Evolutionary conservation across 2,888 invertebrate genomes (phyloP), one percentile per base, ranked within the genome.

Genomic region (Ophioninae sp.): DNA sequence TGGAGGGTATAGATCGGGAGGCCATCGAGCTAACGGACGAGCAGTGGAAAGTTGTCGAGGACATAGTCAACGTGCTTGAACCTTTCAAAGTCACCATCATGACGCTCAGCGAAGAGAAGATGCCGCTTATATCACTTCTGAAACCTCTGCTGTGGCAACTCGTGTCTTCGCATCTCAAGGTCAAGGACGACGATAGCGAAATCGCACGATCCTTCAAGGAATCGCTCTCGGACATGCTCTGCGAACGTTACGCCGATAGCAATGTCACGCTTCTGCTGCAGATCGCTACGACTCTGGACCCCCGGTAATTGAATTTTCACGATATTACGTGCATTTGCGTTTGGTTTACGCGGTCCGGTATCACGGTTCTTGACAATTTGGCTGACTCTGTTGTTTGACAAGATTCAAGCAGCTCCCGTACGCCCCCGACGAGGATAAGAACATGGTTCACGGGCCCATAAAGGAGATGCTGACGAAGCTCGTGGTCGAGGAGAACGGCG

Each of bases 91-190:
- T 93, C 30, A 94, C 93, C 1, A 93, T 93, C 23, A 93, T 93
- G 89, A 94, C 94, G 0, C 89, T 94, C 1, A 93, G 93, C 74
- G 94, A 94, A 85, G 94, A 94, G 75, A 94, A 93, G 85, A 93
- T 93, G 86, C 93, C 94, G 13, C 87, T 93, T 1, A 92, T 94
- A 86, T 94, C 94, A 0, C 88, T 94, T 20, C 80, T 94, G n/a
- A 94, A 93, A 85, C 94, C 94, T 21, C 86, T 94, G n/a, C 89
- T 93, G n/a, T 93, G 93, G 93, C 93, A 94, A 86, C 89, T 94
- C 10, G 93, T 93, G 0, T 93, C 93, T 2, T 91, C 93, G 5
- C 93, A 94, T 87, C 89, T 94, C 0, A 93, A 93, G 88, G 87
- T 91, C 17, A 93, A 93, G 78, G 91, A 92, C 1, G 85, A 85